Base-by-base conservation (phyloP, 2,113 vertebrate species). In the Gasterosteus aculeatus region DNA sequence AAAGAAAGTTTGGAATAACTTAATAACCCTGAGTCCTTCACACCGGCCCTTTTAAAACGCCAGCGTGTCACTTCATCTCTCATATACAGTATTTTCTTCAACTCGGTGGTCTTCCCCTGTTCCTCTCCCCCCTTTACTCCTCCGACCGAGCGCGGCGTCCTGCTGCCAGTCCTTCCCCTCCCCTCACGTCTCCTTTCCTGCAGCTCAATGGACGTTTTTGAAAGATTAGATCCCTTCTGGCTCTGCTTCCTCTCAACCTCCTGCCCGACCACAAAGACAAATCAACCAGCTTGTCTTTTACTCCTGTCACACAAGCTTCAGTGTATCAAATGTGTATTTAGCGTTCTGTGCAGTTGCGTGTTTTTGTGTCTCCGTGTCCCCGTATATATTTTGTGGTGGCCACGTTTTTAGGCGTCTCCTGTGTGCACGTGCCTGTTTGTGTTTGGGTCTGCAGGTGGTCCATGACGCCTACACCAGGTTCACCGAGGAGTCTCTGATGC, bases 391-490 rank as follows among this genome's bases (percentile, higher is more conserved):
- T 16, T 3, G 42, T 29, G 71, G 57, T 59, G 0, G 33, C 14
- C 26, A 3, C 0, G 35, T 53, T 70, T 51, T 66, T n/a, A 83
- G 4, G 53, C 10, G 11, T 56, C 53, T 56, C 10, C 53, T 3
- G 14, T 62, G 29, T 76, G 60, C 62, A 51, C 51, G 62, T 85
- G n/a, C 61, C 53, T 78, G 42, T 74, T 39, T 77, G 44, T 64
- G 15, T 69, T 26, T 71, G 67, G 16, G 46, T 80, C 19, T 73
- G n/a, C 84, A 95, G 94, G 94, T 95, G 81, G 94, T 95, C 73
- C 90, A 91, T 26, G 93, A 95, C 0, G 94, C 91, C 19, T 95
- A 93, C 82, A 90, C 68, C 51, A 86, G 89, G 70, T 94, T 94
- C 80, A 78, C 89, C 0, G 93, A 95, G 77, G 93, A 95, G 0